Evolutionary conservation across 2,113 vertebrate genomes (phyloP), one percentile per base, ranked within the genome.

Genomic region (Tupaia tana): DNA sequence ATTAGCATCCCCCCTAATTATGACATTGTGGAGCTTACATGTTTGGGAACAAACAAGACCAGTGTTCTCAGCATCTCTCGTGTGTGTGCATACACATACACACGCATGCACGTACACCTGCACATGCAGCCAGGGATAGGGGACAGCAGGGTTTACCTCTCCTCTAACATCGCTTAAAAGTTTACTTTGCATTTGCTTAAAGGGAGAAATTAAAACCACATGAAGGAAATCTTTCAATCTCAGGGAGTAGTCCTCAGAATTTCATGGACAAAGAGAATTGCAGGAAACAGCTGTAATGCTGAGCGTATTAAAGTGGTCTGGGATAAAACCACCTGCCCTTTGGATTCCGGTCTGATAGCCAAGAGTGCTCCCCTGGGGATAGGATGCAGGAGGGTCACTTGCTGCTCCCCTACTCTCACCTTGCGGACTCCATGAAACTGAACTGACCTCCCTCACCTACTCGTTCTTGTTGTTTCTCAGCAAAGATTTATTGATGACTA

Each of bases 1-100:
- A 98, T 98, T 98, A 98, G 94, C 97, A 98, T 96, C 97, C 97
- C 97, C 97, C 97, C 96, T 97, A 97, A 98, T 98, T 98, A 98
- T 96, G 97, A 98, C 97, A 98, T 96, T 95, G 97, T 98, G 96
- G 96, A 83, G 95, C 91, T 98, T 94, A 95, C 96, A 96, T 96
- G 97, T 97, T 97, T 98, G 90, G 95, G 96, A 97, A 96, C 96
- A 98, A 98, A 97, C 97, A 97, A 97, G 97, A 86, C 84, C 96
- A 94, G 86, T 34, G 80, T 90, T 94, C 86, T 75, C 1, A 0
- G 71, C 81, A 71, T 87, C 86, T 91, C 59, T 29, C 96, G 92
- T 56, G 66, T 91, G 93, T 18, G 14, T 43, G n/a, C 10, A 58
- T 64, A 61, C 0, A 0, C 31, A n/a, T 67, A 24, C 19, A 14